Evolutionary conservation across 2,888 invertebrate species (phyloP).

Genomic region (Nephrotoma appendiculata): DNA sequence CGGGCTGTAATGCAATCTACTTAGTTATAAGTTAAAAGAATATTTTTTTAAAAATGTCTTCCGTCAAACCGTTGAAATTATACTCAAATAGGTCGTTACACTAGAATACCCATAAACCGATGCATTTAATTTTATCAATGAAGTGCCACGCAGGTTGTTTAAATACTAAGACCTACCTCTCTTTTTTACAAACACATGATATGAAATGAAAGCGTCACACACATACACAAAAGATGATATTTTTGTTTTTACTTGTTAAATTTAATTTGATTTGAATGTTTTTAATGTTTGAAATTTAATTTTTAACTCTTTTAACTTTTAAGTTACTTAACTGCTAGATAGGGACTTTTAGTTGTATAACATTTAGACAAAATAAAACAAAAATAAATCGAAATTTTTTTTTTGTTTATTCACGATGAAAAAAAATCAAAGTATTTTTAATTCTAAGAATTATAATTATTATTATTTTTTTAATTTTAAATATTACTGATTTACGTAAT

Average conservation of each 20-base stretch:
- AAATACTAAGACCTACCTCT: neutral
- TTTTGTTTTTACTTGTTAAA: neutral
- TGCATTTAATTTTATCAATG: neutral
- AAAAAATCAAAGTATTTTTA: neutral
- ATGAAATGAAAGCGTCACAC: neutral
- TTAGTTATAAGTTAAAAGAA: neutral
- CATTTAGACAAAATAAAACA: neutral
- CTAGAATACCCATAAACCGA: neutral
- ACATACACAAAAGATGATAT: neutral
- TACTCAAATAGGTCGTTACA: neutral
- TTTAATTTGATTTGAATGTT: neutral
- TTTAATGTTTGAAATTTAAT: neutral
- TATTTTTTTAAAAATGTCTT: neutral
- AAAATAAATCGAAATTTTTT: neutral
- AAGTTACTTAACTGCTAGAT: neutral
- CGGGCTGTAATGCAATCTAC: neutral
- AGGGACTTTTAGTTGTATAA: neutral
- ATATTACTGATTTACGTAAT: neutral
- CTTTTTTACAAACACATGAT: neutral
- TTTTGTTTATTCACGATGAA: neutral
- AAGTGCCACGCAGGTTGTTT: neutral
- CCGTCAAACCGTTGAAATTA: neutral
- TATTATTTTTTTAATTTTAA: neutral
- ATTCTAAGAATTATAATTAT: conserved; percentile 4
- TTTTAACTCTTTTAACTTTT: neutral